Conservation (phyloP, 2,888 invertebrate genomes). For the Netelia virgata region DNA sequence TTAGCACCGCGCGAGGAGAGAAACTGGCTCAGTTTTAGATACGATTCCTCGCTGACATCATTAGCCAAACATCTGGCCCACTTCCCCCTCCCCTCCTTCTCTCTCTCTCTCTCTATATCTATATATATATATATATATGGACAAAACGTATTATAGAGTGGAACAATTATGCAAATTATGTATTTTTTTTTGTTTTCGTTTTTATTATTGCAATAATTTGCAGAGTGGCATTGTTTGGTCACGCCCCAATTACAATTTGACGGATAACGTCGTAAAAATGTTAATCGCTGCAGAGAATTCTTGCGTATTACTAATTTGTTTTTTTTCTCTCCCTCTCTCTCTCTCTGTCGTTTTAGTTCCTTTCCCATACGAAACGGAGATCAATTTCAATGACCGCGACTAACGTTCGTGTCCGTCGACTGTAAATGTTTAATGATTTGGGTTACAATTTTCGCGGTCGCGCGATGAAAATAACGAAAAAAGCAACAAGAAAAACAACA, state of each 20-base stretch:
- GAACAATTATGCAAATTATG: neutral
- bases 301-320: slow-evolving; percentile 18
- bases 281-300: neutral
- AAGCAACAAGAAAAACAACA: neutral
- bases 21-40: slow-evolving; percentile 81
- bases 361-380: neutral
- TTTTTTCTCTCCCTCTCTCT: neutral
- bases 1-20: slow-evolving; percentile 66
- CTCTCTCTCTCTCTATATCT: slow-evolving; percentile 35
- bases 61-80: slow-evolving; percentile 85
- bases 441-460: neutral
- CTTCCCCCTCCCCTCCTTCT: slow-evolving; percentile 68
- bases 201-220: neutral
- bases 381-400: neutral
- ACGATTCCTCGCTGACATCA: slow-evolving; percentile 84
- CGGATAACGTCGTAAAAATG: neutral
- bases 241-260: too few species aligned
- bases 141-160: neutral
- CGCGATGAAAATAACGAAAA: neutral
- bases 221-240: too few species aligned
- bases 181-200: neutral
- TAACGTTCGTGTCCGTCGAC: neutral
- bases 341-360: neutral
- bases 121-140: neutral
- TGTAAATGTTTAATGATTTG: neutral